These are phyloP conservation scores for Hirtodrosophila trivittata DNA, from an alignment of 2,888 invertebrate species.

Conservation along the genomic window DNA sequence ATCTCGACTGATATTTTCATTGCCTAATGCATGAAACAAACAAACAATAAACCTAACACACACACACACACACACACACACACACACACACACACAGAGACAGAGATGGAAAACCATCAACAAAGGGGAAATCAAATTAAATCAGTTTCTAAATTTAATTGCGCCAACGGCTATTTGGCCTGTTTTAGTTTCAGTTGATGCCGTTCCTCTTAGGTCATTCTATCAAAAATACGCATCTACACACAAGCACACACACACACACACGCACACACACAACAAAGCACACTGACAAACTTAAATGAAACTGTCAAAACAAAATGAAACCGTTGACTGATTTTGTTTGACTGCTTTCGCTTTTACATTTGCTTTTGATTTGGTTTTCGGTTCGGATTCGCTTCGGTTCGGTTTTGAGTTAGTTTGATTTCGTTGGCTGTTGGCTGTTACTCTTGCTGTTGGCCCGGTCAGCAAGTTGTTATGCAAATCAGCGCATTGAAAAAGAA, in stretches of 20 bases:
- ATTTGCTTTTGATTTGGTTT: conserved; percentile 35
- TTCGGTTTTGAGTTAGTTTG: not conserved
- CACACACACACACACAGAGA: not conserved
- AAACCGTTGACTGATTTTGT: conserved; percentile 35
- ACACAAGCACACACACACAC: not conserved
- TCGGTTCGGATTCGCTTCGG: conserved; percentile 12
- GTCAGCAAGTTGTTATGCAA: conserved; percentile 65
- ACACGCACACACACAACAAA: not conserved
- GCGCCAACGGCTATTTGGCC: conserved; percentile 37
- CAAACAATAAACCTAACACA: not conserved
- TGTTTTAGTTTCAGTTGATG: conserved; percentile 31
- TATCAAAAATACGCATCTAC: conserved; percentile 5
- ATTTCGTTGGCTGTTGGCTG: not conserved
- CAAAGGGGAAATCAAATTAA: conserved; percentile 35
- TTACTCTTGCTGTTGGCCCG: conserved; percentile 19
- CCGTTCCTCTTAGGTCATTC: not conserved
- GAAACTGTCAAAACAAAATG: conserved; percentile 37
- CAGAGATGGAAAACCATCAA: too few relatives aligned
- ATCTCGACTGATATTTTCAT: conserved; percentile 28
- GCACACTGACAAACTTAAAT: conserved; percentile 13
- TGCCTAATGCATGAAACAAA: conserved; percentile 3
- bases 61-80: conserved; percentile 2
- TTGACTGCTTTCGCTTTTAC: conserved; percentile 30
- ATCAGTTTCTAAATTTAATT: conserved; percentile 48
- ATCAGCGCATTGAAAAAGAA: conserved; percentile 73